Percentiles rank a stretch among this genome's conserved stretches.
Conservation (phyloP, 1,140 invertebrate genomes). For the Lepidotrigona ventralis region DNA sequence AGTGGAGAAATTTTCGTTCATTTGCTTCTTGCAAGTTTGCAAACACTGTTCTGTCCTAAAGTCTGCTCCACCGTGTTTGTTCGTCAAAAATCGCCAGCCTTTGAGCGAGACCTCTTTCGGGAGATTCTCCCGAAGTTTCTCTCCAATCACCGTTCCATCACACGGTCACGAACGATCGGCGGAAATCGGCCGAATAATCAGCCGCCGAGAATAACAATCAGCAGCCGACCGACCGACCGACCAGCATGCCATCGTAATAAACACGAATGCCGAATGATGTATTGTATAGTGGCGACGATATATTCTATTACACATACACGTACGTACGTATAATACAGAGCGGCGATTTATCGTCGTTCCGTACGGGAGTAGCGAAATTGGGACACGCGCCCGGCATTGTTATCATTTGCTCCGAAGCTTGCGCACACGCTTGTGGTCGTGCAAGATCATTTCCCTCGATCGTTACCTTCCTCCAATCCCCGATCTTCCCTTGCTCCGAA, state of each 20-base stretch:
- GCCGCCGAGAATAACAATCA: constrained; percentile 14
- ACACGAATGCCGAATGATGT: constrained; percentile 44
- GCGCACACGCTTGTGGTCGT: neutral
- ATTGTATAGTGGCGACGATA: too few species aligned
- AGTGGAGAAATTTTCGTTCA: too few species aligned
- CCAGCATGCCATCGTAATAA: constrained; percentile 21
- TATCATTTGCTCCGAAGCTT: constrained; percentile 45
- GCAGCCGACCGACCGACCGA: neutral
- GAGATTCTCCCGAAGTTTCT: too few species aligned
- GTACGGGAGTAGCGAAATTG: constrained; percentile 23
- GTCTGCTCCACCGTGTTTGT: too few species aligned
- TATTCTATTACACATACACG: too few species aligned
- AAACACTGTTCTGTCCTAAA: too few species aligned
- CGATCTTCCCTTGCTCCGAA: neutral
- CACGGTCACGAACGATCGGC: too few species aligned
- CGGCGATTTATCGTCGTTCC: constrained; percentile 44
- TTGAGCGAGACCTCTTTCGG: too few species aligned
- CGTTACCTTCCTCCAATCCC: neutral
- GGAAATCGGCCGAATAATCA: constrained; percentile 19
- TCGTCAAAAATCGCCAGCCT: too few species aligned
- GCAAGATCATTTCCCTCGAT: neutral
- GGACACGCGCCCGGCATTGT: constrained; percentile 49
- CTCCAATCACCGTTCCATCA: neutral
- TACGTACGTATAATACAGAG: too few species aligned
- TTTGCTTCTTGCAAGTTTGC: too few species aligned